A percentile compares a stretch with the other conserved stretches of the same genome.
Evolutionary conservation across 2,797 vertebrate species (phyloP).

Genomic region (Syngnathus rostellatus): DNA sequence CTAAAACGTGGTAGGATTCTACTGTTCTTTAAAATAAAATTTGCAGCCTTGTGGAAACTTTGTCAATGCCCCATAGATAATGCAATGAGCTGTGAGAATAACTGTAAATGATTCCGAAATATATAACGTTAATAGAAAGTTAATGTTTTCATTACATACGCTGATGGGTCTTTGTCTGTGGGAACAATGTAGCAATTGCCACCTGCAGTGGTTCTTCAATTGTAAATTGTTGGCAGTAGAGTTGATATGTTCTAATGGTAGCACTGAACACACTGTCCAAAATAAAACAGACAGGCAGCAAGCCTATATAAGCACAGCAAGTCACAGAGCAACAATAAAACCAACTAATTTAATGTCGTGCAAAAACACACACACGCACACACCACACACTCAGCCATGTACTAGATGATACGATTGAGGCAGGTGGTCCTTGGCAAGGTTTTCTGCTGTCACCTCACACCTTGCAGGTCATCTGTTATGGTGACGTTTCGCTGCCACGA

Average conservation of each 20-base stretch:
- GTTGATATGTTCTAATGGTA: neutral
- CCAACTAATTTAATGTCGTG: conserved; percentile 3
- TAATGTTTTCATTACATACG: neutral
- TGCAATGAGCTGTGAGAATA: neutral
- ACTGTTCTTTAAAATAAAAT: neutral
- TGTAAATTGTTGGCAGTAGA: neutral
- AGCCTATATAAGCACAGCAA: conserved; percentile 4
- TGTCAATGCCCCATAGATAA: neutral
- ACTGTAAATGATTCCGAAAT: neutral
- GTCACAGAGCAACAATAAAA: neutral
- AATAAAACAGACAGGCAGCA: neutral
- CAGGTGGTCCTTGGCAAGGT: conserved; percentile 8
- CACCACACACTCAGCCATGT: neutral
- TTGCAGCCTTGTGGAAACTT: neutral
- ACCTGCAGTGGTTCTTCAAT: conserved; percentile 2
- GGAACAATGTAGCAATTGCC: neutral
- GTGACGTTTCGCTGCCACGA: conserved; percentile 23
- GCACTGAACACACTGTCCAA: neutral
- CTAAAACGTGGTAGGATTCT: neutral
- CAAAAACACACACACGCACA: conserved; percentile 2
- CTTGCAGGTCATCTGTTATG: conserved; percentile 26
- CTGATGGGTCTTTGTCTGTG: neutral
- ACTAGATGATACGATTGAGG: neutral
- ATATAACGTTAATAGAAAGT: neutral
- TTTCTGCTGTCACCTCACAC: conserved; percentile 25